phyloP scores from a whole-genome alignment of 2,888 invertebrate species.

The Agrenia bidenticulata region DNA sequence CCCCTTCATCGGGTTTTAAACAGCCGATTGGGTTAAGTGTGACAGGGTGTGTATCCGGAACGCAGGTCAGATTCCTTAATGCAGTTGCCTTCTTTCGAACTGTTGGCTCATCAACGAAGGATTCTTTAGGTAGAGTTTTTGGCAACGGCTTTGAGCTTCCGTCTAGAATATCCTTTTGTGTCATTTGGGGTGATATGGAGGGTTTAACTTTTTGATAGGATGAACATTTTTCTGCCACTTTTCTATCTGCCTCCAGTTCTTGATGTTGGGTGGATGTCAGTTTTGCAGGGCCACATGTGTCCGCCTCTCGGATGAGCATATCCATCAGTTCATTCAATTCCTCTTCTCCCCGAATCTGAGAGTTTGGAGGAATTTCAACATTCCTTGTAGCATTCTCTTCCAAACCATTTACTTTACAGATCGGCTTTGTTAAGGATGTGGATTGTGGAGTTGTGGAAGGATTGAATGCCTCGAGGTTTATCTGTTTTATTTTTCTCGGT shows the following conservation, averaged over 20 bases:
- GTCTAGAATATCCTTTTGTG: conserved; percentile 20
- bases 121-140: conserved; percentile 24
- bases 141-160: conserved; percentile 20
- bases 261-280: background rate
- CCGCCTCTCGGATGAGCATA: conserved; percentile 71
- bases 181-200: background rate
- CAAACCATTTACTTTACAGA: conserved; percentile 1
- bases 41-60: conserved; percentile 6
- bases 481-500: conserved; percentile 50
- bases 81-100: background rate
- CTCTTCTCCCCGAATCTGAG: conserved; percentile 55
- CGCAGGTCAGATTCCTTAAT: background rate
- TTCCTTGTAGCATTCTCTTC: background rate
- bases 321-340: conserved; percentile 71
- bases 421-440: conserved; percentile 1
- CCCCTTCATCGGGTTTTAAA: background rate
- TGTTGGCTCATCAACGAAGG: conserved; percentile 15
- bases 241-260: background rate
- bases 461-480: conserved; percentile 23
- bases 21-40: background rate
- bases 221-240: conserved; percentile 7
- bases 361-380: conserved; percentile 23
- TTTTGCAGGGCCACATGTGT: conserved; percentile 42
- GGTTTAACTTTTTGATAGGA: background rate
- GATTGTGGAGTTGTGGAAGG: conserved; percentile 6